Percentiles rank a stretch among this genome's conserved stretches.
Evolutionary conservation across 2,113 vertebrate species (phyloP).

Genomic region (Malurus alboscapulatus): DNA sequence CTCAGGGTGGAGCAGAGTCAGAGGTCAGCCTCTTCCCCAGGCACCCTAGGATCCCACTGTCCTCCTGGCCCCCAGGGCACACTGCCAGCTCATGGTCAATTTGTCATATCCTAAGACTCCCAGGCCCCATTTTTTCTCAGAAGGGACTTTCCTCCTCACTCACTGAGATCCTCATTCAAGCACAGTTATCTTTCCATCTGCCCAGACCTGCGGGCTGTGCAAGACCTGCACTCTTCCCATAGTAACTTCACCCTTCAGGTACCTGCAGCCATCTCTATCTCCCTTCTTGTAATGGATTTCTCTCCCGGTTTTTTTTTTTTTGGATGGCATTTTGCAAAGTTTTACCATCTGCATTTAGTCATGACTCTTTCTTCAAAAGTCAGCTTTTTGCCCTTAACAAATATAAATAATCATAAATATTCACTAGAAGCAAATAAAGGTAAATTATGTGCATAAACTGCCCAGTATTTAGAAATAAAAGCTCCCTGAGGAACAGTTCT

Average conservation of each 20-base stretch:
- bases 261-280: background rate
- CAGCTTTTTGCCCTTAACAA: background rate
- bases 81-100: background rate
- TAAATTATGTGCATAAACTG: background rate
- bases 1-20: background rate
- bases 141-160: background rate
- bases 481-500: background rate
- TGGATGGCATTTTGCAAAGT: background rate
- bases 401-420: background rate
- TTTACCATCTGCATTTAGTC: background rate
- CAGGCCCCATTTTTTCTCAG: background rate
- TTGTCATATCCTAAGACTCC: background rate
- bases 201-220: background rate
- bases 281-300: background rate
- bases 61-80: background rate
- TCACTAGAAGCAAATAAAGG: background rate
- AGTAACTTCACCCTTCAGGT: background rate
- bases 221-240: background rate
- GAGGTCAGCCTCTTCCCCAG: background rate
- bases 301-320: background rate
- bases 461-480: background rate
- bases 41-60: background rate
- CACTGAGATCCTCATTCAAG: fast-evolving
- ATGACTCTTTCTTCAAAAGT: background rate
- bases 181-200: fast-evolving